Evolutionary conservation across 2,113 vertebrate genomes (phyloP).

Genomic region (Rousettus leschenaultii): DNA sequence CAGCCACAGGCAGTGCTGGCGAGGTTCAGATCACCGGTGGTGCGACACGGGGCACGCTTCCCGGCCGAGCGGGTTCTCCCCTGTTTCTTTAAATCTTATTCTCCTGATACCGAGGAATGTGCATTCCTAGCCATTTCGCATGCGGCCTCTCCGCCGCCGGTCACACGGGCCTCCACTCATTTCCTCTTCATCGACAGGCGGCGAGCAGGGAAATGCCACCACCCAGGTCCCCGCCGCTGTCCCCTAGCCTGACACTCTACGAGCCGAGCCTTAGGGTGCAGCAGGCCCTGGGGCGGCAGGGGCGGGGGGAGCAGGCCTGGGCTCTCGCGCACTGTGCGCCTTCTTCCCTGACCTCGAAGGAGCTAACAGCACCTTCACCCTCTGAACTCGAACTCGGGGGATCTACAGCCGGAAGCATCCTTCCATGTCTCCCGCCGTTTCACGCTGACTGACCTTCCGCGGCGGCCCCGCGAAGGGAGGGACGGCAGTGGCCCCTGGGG

Average conservation of each 20-base stretch:
- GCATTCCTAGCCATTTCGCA: neutral
- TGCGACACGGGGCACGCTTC: neutral
- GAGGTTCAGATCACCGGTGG: neutral
- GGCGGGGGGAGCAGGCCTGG: accelerated
- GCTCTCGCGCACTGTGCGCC: neutral
- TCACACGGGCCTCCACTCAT: accelerated
- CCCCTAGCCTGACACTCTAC: neutral
- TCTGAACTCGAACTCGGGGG: neutral
- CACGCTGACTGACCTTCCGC: accelerated
- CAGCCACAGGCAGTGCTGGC: neutral
- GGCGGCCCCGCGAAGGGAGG: accelerated
- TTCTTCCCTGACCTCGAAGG: neutral
- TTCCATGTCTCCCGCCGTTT: neutral
- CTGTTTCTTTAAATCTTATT: neutral
- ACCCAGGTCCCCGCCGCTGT: neutral
- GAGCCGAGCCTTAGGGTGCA: accelerated
- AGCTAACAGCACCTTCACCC: neutral
- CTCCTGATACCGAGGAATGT: neutral
- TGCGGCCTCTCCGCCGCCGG: accelerated
- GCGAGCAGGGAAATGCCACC: accelerated
- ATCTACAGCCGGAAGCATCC: neutral
- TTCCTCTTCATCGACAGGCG: neutral
- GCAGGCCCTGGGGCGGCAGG: neutral
- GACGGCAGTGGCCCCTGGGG: too few species aligned
- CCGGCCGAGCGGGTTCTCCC: too few species aligned